Percentiles rank a stretch among this genome's conserved stretches.
Evolutionary conservation across 2,888 invertebrate species (phyloP).

Genomic region (Ectemnius continuus): DNA sequence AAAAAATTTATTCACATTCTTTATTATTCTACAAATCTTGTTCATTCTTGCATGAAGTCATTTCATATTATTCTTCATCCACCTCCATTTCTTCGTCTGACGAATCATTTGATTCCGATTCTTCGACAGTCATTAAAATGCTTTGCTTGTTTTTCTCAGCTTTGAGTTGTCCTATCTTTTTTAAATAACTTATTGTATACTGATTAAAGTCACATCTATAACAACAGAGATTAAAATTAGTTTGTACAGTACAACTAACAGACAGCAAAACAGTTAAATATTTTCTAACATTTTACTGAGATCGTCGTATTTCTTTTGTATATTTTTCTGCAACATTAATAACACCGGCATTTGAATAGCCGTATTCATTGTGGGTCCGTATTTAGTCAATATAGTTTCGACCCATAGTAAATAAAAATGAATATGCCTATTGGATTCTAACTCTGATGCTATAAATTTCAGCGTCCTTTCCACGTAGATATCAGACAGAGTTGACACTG

Average conservation of each 20-base stretch:
- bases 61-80: constrained; percentile 6
- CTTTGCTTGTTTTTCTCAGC: constrained; percentile 15
- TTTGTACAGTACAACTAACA: not conserved
- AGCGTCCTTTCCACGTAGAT: constrained; percentile 88
- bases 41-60: too few species aligned
- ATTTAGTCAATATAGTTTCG: constrained; percentile 83
- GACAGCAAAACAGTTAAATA: not conserved
- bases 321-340: constrained; percentile 87
- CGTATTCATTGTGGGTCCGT: constrained; percentile 81
- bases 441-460: constrained; percentile 83
- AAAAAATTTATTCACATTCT: too few species aligned
- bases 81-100: constrained; percentile 18
- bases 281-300: constrained; percentile 89
- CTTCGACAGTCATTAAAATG: not conserved
- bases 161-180: constrained; percentile 78
- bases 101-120: constrained; percentile 21
- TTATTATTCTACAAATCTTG: too few species aligned
- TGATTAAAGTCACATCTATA: constrained; percentile 93
- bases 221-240: constrained; percentile 24
- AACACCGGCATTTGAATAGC: constrained; percentile 84
- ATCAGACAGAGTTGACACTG: constrained; percentile 84
- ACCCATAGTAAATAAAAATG: constrained; percentile 94
- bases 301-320: constrained; percentile 88
- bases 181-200: constrained; percentile 87
- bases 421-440: constrained; percentile 90